phyloP scores from a whole-genome alignment of 2,888 invertebrate genomes.

The Capitulum mitella region DNA sequence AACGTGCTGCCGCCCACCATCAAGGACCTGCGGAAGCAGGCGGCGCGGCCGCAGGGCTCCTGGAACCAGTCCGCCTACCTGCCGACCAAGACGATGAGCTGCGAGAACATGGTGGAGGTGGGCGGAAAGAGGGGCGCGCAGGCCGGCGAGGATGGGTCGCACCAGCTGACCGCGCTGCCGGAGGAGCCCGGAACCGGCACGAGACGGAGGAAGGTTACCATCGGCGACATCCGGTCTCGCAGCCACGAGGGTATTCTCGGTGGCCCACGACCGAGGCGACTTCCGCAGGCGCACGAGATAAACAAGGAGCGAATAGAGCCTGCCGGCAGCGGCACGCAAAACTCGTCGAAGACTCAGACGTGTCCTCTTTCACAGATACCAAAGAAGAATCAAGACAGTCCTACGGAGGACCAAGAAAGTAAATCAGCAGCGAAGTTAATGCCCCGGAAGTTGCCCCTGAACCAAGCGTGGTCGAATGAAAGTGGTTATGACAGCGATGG shows the following conservation, averaged over 20 bases:
- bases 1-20: not conserved
- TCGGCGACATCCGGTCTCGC: constrained; percentile 25
- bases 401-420: not conserved
- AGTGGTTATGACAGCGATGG: constrained; percentile 76
- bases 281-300: not conserved
- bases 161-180: constrained; percentile 65
- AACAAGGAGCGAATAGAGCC: not conserved
- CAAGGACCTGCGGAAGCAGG: constrained; percentile 24
- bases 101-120: constrained; percentile 59
- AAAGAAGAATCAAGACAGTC: too few species aligned
- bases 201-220: constrained; percentile 23
- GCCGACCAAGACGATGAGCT: constrained; percentile 59
- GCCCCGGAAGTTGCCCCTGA: not conserved
- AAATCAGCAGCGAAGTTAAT: not conserved
- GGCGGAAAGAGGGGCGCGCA: constrained; percentile 48
- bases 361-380: not conserved
- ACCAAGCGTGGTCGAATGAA: constrained; percentile 50
- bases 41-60: not conserved
- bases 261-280: not conserved
- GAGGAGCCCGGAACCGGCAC: constrained; percentile 53
- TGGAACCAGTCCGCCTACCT: constrained; percentile 41
- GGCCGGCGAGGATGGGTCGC: constrained; percentile 68
- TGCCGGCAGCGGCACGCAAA: not conserved
- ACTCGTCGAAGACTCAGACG: not conserved
- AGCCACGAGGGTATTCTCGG: constrained; percentile 20